Conservation (phyloP, 2,113 vertebrate species). For the Microcebus murinus region DNA sequence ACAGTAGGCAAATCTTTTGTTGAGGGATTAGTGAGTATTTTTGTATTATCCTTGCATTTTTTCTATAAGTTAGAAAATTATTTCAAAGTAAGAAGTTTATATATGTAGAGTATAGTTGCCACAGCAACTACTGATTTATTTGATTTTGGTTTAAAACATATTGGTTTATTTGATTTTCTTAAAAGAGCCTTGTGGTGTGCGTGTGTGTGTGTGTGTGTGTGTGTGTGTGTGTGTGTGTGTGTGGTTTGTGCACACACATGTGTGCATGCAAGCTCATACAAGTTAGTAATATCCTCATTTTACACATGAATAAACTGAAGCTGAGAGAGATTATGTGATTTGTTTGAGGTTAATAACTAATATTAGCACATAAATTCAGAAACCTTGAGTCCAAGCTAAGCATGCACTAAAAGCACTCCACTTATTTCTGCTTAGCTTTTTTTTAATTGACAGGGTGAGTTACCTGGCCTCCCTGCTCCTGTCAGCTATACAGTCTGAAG, state of each 20-base stretch:
- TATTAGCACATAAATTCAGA: not conserved
- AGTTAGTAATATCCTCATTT: not conserved
- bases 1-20: not conserved
- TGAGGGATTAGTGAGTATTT: not conserved
- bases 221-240: not conserved
- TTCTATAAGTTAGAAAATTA: not conserved
- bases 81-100: not conserved
- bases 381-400: not conserved
- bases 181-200: not conserved
- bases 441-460: not conserved
- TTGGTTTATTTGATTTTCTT: not conserved
- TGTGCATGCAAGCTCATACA: not conserved
- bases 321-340: not conserved
- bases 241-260: not conserved
- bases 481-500: not conserved
- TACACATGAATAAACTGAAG: not conserved
- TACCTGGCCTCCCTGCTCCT: not conserved
- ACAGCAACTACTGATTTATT: not conserved
- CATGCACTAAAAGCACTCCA: not conserved
- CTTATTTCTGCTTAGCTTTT: slow-evolving; percentile 14
- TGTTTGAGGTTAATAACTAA: slow-evolving; percentile 42
- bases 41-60: not conserved
- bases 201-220: too few relatives aligned
- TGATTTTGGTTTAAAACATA: not conserved
- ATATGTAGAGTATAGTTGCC: not conserved